These are phyloP conservation scores for Ischnura elegans DNA, from an alignment of 2,888 invertebrate species.

Conservation along the genomic window DNA sequence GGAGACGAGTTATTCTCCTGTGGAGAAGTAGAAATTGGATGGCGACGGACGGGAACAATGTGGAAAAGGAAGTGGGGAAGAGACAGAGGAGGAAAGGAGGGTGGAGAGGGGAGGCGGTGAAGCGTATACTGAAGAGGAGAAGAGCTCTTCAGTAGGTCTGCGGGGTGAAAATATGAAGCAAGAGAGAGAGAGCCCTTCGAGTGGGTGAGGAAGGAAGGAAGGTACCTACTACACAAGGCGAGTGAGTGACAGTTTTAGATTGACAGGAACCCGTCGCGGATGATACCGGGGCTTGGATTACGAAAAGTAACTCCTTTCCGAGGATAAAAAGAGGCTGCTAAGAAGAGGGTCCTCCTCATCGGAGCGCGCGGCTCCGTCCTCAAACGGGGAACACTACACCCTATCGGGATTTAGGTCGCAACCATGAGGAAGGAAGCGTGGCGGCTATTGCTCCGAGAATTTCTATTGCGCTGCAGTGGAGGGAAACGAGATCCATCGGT, in stretches of 20 bases:
- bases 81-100: background rate
- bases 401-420: background rate
- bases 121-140: background rate
- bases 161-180: background rate
- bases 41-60: background rate
- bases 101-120: background rate
- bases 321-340: conserved; percentile 17
- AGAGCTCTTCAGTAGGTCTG: conserved; percentile 30
- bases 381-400: background rate
- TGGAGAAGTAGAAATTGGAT: background rate
- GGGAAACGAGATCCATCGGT: background rate
- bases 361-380: conserved; percentile 3
- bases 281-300: conserved; percentile 55
- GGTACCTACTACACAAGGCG: too few relatives aligned
- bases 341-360: conserved; percentile 1
- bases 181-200: conserved; percentile 35
- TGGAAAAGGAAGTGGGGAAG: too few relatives aligned
- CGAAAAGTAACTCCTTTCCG: conserved; percentile 41
- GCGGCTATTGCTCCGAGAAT: background rate
- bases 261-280: conserved; percentile 60
- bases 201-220: conserved; percentile 12
- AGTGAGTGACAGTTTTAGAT: conserved; percentile 66
- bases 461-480: background rate
- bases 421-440: background rate
- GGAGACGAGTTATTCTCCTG: background rate